Base-by-base conservation (phyloP, 2,888 invertebrate species). In the Buathra laborator region DNA sequence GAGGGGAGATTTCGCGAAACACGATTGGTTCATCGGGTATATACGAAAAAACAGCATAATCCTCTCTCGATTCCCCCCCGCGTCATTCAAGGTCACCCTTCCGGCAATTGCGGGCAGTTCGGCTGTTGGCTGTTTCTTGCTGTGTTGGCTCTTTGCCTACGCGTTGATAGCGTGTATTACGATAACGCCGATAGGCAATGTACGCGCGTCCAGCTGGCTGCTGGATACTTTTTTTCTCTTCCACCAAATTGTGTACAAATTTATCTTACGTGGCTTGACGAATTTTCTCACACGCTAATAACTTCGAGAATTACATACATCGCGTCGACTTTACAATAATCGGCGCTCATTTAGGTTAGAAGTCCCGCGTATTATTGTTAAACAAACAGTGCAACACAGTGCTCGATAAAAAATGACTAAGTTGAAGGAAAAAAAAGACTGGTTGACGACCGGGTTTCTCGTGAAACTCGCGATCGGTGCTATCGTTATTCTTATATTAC, bases 401-500 rank as follows among this genome's bases (percentile, higher is more conserved):
- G 56, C 24, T 9, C 10, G 12, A 24, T 62, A 29, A 48, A 78
- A 53, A 71, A 84, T 78, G 74, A 74, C 66, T 1, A 77, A 76
- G 16, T 62, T 82, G 51, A 59, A 66, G 14, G 78, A 80, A 14
- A 59, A 5, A 12, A 37, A 46, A 10, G 66, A 67, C 29, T 86
- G 80, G 68, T 53, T 79, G 48, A 62, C 78, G 44, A 83, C 43
- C 51, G 70, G 51, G 14, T 83, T 88, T 1, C 81, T 86, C 70
- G 81, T 83, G 3, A 90, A 87, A 75, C 32, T 91, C 16, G 81
- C 90, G 3, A 74, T 93, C 19, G 87, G 79, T 10, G 78, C 86
- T 3, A 88, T 93, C 48, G 14, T 93, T 3, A 16, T 92, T 56
- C 83, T 94, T 14, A 90, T 94, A 43, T 89, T 94, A 72, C 84